These are phyloP conservation scores for Amblyjoppa fuscipennis DNA, from an alignment of 2,888 invertebrate genomes.

Conservation along the genomic window DNA sequence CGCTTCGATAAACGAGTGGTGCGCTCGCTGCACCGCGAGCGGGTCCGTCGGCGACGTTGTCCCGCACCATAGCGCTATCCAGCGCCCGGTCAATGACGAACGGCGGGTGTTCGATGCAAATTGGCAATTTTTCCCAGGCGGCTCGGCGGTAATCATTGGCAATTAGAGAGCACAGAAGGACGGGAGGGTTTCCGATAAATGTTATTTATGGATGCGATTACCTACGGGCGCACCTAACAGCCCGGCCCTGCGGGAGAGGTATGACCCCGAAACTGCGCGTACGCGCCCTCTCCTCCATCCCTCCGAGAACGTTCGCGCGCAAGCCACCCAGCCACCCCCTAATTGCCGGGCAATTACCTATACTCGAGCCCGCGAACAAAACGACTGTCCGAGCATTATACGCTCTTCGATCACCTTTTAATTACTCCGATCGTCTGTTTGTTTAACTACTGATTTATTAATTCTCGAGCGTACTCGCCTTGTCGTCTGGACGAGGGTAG, in stretches of 20 bases:
- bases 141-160: constrained; percentile 80
- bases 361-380: constrained; percentile 63
- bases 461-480: neutral
- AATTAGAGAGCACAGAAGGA: constrained; percentile 77
- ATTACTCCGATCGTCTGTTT: constrained; percentile 2
- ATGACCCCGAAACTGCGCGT: constrained; percentile 66
- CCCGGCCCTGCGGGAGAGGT: constrained; percentile 66
- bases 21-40: neutral
- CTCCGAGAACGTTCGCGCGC: constrained; percentile 47
- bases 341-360: constrained; percentile 77
- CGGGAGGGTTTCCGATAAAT: constrained; percentile 75
- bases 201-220: constrained; percentile 83
- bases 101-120: constrained; percentile 77
- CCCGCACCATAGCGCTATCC: constrained; percentile 26
- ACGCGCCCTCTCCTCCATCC: constrained; percentile 60
- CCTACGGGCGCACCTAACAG: constrained; percentile 80
- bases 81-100: constrained; percentile 66
- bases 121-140: constrained; percentile 80
- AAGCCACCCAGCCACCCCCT: constrained; percentile 63
- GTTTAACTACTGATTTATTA: neutral
- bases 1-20: constrained; percentile 63
- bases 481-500: constrained; percentile 5
- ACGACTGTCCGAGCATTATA: constrained; percentile 69
- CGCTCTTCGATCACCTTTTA: constrained; percentile 35
- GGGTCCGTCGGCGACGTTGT: constrained; percentile 49